phyloP scores from a whole-genome alignment of 2,113 vertebrate species.

The Labrus mixtus region DNA sequence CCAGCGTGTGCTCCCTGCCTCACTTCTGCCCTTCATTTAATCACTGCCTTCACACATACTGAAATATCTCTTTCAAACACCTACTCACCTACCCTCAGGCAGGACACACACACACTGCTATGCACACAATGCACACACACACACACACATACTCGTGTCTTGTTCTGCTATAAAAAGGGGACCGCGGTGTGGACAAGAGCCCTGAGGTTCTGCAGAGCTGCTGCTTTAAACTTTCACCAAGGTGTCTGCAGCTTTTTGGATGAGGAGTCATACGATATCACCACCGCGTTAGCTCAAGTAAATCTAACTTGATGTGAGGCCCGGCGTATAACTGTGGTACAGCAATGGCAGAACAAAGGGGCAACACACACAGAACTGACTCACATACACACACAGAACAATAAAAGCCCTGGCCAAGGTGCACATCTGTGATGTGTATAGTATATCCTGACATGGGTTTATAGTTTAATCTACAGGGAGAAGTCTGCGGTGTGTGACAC shows the following conservation, averaged over 20 bases:
- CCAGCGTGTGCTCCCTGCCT: slow-evolving; percentile 24
- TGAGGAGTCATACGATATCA: slow-evolving; percentile 31
- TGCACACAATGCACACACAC: not conserved
- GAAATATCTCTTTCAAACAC: slow-evolving; percentile 27
- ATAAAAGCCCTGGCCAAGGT: slow-evolving; percentile 36
- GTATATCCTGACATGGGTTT: slow-evolving; percentile 27
- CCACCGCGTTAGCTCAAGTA: slow-evolving; percentile 30
- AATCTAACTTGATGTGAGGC: slow-evolving; percentile 48
- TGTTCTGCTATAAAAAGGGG: slow-evolving; percentile 23
- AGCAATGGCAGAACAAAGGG: not conserved
- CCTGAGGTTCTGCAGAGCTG: slow-evolving; percentile 26
- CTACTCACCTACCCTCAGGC: slow-evolving; percentile 11
- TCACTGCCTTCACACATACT: slow-evolving; percentile 32
- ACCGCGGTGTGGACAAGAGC: slow-evolving; percentile 21
- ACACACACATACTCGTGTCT: not conserved
- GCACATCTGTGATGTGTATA: slow-evolving; percentile 46
- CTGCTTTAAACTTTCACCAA: slow-evolving; percentile 31
- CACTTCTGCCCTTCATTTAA: slow-evolving; percentile 13
- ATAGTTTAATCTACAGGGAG: slow-evolving; percentile 22
- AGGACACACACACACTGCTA: not conserved
- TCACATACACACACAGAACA: slow-evolving; percentile 23
- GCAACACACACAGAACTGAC: not conserved
- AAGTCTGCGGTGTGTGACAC: not conserved
- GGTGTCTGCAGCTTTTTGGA: slow-evolving; percentile 41
- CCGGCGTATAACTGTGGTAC: slow-evolving; percentile 6